These are phyloP conservation scores for Pammene fasciana DNA, from an alignment of 2,888 invertebrate genomes.

Conservation along the genomic window DNA sequence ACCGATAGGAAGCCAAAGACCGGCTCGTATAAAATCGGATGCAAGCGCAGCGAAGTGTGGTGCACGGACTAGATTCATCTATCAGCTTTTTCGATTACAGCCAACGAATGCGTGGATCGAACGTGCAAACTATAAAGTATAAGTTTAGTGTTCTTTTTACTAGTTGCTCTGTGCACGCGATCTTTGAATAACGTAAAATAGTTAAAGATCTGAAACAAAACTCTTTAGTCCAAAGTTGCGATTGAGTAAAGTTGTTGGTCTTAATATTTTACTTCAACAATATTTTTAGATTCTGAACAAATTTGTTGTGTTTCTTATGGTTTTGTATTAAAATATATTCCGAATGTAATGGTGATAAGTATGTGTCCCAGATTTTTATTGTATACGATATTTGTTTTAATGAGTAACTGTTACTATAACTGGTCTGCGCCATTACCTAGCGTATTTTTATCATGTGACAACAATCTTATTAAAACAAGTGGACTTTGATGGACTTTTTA, in stretches of 20 bases:
- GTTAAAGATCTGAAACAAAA: too few relatives aligned
- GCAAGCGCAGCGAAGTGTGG: constrained; percentile 17
- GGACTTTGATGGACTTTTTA: constrained; percentile 27
- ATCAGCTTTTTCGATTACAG: constrained; percentile 33
- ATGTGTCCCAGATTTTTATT: too few relatives aligned
- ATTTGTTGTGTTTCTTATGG: too few relatives aligned
- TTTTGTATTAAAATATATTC: too few relatives aligned
- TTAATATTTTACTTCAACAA: too few relatives aligned
- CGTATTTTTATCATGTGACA: background rate
- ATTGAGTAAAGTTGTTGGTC: too few relatives aligned
- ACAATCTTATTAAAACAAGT: constrained; percentile 13
- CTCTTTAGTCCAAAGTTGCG: too few relatives aligned
- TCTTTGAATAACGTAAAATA: background rate
- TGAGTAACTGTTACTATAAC: too few relatives aligned
- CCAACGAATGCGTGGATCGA: constrained; percentile 29
- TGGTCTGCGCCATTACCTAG: too few relatives aligned
- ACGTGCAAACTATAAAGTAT: constrained; percentile 5
- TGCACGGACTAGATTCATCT: constrained; percentile 20
- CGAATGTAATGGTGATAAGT: too few relatives aligned
- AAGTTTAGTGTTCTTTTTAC: background rate
- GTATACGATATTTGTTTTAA: too few relatives aligned
- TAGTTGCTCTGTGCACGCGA: background rate
- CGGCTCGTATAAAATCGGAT: constrained; percentile 16
- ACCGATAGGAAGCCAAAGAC: background rate
- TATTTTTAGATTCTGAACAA: too few relatives aligned